These are phyloP conservation scores for Hydrocynus forskahlii DNA, from an alignment of 2,797 vertebrate species.

Conservation along the genomic window DNA sequence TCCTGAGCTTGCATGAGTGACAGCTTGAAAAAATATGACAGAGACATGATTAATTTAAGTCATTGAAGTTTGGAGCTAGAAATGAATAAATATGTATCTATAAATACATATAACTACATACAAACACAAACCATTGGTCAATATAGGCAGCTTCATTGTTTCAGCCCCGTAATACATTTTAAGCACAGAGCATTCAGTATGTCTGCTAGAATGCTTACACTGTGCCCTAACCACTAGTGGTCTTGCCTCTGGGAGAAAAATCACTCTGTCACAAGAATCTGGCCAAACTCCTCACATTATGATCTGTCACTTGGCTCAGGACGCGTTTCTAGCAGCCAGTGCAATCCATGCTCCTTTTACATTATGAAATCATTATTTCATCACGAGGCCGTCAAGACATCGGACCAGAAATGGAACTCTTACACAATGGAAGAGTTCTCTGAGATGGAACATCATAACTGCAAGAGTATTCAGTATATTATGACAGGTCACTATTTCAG, in stretches of 20 bases:
- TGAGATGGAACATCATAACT: neutral
- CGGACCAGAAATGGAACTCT: conserved; percentile 22
- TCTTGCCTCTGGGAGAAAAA: conserved; percentile 29
- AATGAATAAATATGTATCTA: neutral
- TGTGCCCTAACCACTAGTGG: conserved; percentile 26
- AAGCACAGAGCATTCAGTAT: neutral
- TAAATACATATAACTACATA: neutral
- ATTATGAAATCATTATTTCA: conserved; percentile 50
- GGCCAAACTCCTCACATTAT: conserved; percentile 38
- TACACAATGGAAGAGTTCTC: conserved; percentile 6
- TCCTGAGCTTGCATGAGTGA: too few relatives aligned
- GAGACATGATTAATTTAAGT: too few relatives aligned
- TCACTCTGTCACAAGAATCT: conserved; percentile 38
- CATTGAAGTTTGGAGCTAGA: too few relatives aligned
- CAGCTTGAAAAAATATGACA: too few relatives aligned
- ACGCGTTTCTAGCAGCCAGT: conserved; percentile 38
- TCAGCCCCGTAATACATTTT: neutral
- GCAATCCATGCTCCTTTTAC: conserved; percentile 38
- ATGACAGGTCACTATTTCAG: neutral
- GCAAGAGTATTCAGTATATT: neutral
- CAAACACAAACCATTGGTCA: neutral
- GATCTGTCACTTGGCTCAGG: conserved; percentile 48
- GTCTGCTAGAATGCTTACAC: conserved; percentile 36
- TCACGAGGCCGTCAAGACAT: conserved; percentile 22
- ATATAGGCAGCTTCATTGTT: neutral